phyloP scores from a whole-genome alignment of 2,888 invertebrate genomes.

The Macaria liturata region DNA sequence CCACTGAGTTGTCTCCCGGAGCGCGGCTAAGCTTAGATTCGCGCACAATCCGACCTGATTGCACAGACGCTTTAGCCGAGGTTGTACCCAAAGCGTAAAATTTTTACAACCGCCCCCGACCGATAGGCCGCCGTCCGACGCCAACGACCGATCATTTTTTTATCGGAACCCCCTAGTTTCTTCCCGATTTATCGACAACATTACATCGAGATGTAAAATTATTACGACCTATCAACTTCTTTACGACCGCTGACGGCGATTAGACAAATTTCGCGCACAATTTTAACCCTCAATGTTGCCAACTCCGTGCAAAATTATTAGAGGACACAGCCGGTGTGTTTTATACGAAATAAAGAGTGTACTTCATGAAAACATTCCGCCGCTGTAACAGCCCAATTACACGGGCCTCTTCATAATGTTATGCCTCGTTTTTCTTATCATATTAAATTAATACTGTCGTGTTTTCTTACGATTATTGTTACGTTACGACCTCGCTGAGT shows the following conservation, averaged over 20 bases:
- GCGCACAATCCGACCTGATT: constrained; percentile 72
- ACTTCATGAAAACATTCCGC: constrained; percentile 41
- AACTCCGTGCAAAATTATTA: constrained; percentile 29
- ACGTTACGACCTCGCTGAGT: constrained; percentile 30
- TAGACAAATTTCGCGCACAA: constrained; percentile 28
- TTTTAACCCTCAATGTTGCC: constrained; percentile 23
- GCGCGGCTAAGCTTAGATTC: constrained; percentile 61
- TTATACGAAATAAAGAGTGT: constrained; percentile 42
- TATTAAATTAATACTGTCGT: constrained; percentile 41
- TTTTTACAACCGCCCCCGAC: constrained; percentile 57
- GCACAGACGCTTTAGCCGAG: constrained; percentile 68
- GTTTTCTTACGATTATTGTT: constrained; percentile 41
- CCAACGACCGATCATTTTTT: constrained; percentile 41
- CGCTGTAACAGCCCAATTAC: constrained; percentile 43
- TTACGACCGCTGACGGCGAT: constrained; percentile 32
- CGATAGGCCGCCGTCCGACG: constrained; percentile 46
- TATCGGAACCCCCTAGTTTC: constrained; percentile 35
- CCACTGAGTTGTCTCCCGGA: constrained; percentile 40
- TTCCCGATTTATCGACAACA: constrained; percentile 32
- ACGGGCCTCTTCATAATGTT: constrained; percentile 39
- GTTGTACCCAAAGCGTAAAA: constrained; percentile 61
- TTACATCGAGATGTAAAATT: constrained; percentile 31
- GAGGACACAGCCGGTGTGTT: constrained; percentile 37
- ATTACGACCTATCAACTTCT: constrained; percentile 33
- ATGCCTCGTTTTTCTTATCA: constrained; percentile 40